Percentiles rank a stretch among this genome's conserved stretches.
Conservation (phyloP, 2,797 vertebrate genomes). For the Sarcoramphus papa region DNA sequence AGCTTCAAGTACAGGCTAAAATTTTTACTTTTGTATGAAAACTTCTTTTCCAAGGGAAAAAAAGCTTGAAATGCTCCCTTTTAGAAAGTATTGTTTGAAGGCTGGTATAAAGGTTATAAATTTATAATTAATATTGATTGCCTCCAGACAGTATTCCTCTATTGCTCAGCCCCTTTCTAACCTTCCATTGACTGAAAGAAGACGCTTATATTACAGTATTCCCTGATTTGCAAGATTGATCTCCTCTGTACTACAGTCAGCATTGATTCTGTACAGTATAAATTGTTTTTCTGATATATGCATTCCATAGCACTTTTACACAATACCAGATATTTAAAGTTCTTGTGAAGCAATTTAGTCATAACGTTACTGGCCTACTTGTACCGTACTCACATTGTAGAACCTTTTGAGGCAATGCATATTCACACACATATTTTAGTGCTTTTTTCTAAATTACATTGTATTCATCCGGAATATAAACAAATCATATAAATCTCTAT, state of each 20-base stretch:
- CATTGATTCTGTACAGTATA: slow-evolving; percentile 61
- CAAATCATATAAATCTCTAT: background rate
- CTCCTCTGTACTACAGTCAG: background rate
- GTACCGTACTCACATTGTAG: background rate
- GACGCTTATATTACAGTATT: slow-evolving; percentile 68
- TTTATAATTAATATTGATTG: slow-evolving; percentile 93
- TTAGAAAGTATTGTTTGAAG: slow-evolving; percentile 45
- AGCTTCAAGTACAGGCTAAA: background rate
- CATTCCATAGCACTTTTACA: slow-evolving; percentile 10
- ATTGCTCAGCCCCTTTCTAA: slow-evolving; percentile 75
- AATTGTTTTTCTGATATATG: slow-evolving; percentile 47
- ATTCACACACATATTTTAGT: background rate
- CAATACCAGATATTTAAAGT: background rate
- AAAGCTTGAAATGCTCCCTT: slow-evolving; percentile 22
- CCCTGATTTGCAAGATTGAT: slow-evolving; percentile 71
- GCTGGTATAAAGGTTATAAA: slow-evolving; percentile 86
- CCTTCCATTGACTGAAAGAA: slow-evolving; percentile 77
- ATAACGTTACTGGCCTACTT: background rate
- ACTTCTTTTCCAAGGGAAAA: background rate
- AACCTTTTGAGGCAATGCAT: background rate
- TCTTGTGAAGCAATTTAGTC: background rate
- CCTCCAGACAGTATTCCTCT: slow-evolving; percentile 73
- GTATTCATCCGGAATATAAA: background rate
- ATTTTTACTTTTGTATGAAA: background rate
- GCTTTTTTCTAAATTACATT: background rate